Evolutionary conservation across 2,888 invertebrate species (phyloP), one percentile per base, ranked within the genome.

Genomic region (Tinea pellionella): DNA sequence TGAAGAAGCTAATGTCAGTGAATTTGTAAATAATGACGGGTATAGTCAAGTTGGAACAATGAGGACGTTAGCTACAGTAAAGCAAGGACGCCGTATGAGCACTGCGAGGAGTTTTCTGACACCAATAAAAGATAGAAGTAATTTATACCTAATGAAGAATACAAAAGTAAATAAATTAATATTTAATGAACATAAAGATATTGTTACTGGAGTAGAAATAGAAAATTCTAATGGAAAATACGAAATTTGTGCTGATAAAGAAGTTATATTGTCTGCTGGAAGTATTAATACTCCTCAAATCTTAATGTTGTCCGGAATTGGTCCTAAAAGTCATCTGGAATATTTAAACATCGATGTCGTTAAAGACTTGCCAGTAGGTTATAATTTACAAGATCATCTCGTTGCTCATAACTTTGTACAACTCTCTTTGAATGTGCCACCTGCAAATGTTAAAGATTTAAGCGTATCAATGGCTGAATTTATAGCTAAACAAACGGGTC

Each of bases 31-130:
- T 71, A 89, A 93, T 58, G 94, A 94, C 72, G 94, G 94, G 0
- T 91, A 91, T 63, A 87, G 87, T 62, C 93, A 93, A 69, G 89
- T 92, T 0, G 94, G 94, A 0, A 93, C 93, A 66, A 92, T 93
- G 91, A 91, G 93, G 63, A 91, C 93, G 0, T 93, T 94, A 67
- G 91, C 92, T 6, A 92, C 92, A 0, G 86, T 89, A 1, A 76
- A 90, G 13, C 78, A 92, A 60, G 93, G 94, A 0, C 73, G 92
- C 1, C 80, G 94, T 1, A 93, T 93, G 69, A 93, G 93, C 68
- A 89, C 92, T 1, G 91, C 93, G 9, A 93, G 93, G 74, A 92
- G 90, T 0, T 94, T 91, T 67, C 72, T 94, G 24, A 80, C 82
- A 56, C 90, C 78, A 61, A 60, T 63, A 1, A 68, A 64, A 61